A percentile compares a stretch with the other conserved stretches of the same genome.
These are phyloP conservation scores for Scaptomyza pallida DNA, from an alignment of 1,140 invertebrate genomes.

Conservation along the genomic window DNA sequence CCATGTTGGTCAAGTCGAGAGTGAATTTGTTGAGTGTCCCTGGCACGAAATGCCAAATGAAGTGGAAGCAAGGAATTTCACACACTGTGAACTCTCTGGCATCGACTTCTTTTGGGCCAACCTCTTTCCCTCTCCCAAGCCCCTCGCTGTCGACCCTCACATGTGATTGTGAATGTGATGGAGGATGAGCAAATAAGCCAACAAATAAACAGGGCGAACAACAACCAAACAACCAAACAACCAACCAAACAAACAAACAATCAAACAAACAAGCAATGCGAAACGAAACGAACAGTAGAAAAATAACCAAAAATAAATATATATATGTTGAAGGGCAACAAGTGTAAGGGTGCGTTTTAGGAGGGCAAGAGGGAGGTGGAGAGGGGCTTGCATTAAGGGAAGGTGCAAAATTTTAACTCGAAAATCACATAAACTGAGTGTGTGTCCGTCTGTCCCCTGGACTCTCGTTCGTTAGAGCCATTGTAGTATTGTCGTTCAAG, in stretches of 20 bases:
- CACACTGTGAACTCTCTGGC: slow-evolving; percentile 62
- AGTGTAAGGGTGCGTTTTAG: neutral
- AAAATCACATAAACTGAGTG: slow-evolving; percentile 65
- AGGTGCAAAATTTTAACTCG: slow-evolving; percentile 67
- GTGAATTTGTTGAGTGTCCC: slow-evolving; percentile 52
- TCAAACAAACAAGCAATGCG: slow-evolving; percentile 29
- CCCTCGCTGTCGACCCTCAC: neutral
- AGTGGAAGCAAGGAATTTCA: slow-evolving; percentile 76
- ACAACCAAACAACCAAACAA: slow-evolving; percentile 35
- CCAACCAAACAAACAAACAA: slow-evolving; percentile 26
- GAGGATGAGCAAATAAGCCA: slow-evolving; percentile 51
- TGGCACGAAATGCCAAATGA: slow-evolving; percentile 67
- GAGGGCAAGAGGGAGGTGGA: neutral
- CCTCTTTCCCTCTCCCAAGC: neutral
- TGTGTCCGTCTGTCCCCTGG: slow-evolving; percentile 13
- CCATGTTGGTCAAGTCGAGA: slow-evolving; percentile 51
- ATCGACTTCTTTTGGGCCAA: neutral
- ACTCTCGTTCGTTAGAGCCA: slow-evolving; percentile 39
- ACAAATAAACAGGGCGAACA: slow-evolving; percentile 67
- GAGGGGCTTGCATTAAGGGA: neutral
- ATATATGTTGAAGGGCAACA: neutral
- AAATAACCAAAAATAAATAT: slow-evolving; percentile 16
- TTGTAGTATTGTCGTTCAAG: slow-evolving; percentile 32
- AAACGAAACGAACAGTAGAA: slow-evolving; percentile 27
- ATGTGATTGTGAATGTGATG: slow-evolving; percentile 28